Evolutionary conservation across 2,113 vertebrate species (phyloP), one percentile per base, ranked within the genome.

Genomic region (Rhabdomys dilectus): DNA sequence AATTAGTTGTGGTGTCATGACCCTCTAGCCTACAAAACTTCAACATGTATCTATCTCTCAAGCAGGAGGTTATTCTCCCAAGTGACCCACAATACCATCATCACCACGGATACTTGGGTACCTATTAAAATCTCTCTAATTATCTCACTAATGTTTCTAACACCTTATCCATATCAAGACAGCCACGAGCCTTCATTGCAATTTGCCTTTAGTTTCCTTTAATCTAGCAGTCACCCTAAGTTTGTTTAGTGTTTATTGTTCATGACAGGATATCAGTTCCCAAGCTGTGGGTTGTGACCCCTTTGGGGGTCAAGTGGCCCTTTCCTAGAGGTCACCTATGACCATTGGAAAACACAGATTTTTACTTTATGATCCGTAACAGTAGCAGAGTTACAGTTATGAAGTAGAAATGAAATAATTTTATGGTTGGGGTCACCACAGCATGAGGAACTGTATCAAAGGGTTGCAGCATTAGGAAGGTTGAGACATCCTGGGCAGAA

Each of bases 191-290:
- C 34, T 45, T 85, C 2, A 22, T 34, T 96, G 45, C 39, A n/a
- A 77, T 95, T 94, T 85, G 12, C 34, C 48, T 73, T 88, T 48
- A 21, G 5, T 70, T 89, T 77, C n/a, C 82, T 93, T 93, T 82
- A 7, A 45, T 86, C 51, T 64, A 60, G 48, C 82, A 93, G 51
- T 91, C 26, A 42, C 26, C 42, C n/a, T 34, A 3, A 80, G 39
- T 88, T 92, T 93, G 16, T n/a, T 72, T 87, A 92, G 10, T 95
- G 85, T 91, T 91, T 91, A 53, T n/a, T 73, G 39, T 89, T 84
- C 0, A 0, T 89, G 68, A 31, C 75, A 15, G 45, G 76, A 91
- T 7, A 72, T 6, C 1, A 16, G 36, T 36, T 19, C 68, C 68
- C 36, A 72, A 19, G 16, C 68, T 17, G 31, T 70, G 34, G 68